Evolutionary conservation across 2,888 invertebrate genomes (phyloP).

Genomic region (Agapetus fuscipes): DNA sequence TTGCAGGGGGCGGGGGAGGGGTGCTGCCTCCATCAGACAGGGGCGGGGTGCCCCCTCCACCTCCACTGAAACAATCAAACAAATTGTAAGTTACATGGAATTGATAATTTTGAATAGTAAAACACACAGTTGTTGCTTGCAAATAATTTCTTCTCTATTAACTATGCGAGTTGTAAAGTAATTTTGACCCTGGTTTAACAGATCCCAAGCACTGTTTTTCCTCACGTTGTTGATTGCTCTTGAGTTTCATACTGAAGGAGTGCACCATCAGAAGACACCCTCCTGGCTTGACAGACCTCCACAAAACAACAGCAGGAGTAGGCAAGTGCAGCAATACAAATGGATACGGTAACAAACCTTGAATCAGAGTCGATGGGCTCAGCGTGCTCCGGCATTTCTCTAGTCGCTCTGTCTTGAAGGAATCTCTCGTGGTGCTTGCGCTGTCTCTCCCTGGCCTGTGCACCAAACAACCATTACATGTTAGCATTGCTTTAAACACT

Average conservation of each 20-base stretch:
- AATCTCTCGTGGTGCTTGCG: constrained; percentile 36
- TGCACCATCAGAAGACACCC: too few relatives aligned
- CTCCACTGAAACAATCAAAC: constrained; percentile 10
- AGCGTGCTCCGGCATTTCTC: constrained; percentile 57
- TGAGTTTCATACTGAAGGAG: too few relatives aligned
- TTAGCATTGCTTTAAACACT: neutral
- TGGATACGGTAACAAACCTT: constrained; percentile 28
- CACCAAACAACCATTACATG: neutral
- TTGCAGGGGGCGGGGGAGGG: constrained; percentile 8
- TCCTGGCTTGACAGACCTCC: too few relatives aligned
- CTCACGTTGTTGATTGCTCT: too few relatives aligned
- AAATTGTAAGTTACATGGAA: neutral
- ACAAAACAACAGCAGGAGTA: too few relatives aligned
- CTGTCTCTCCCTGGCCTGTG: constrained; percentile 33
- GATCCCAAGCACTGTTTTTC: too few relatives aligned
- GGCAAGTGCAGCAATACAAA: too few relatives aligned
- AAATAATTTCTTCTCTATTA: too few relatives aligned
- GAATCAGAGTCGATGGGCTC: constrained; percentile 69
- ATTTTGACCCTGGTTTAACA: too few relatives aligned
- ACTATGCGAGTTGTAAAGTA: too few relatives aligned
- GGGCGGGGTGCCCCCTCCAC: constrained; percentile 15
- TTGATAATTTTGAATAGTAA: neutral
- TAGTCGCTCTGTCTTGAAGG: constrained; percentile 46
- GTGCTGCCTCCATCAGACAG: constrained; percentile 22
- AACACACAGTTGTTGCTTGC: too few relatives aligned